Evolutionary conservation across 2,888 invertebrate genomes (phyloP).

Genomic region (Sylvicola cinctus): DNA sequence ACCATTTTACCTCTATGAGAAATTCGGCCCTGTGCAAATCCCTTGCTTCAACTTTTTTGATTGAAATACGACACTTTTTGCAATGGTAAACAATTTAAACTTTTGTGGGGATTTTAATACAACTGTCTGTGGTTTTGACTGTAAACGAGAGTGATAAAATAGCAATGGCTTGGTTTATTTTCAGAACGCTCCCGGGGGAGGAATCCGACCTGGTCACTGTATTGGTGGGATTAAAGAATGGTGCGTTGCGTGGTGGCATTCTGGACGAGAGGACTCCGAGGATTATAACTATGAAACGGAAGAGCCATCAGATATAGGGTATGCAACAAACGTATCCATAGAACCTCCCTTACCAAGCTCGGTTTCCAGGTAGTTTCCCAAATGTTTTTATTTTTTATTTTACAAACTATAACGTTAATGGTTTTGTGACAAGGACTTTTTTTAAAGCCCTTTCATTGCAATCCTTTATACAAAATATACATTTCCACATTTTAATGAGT

Average conservation of each 20-base stretch:
- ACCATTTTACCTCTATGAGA: too few relatives aligned
- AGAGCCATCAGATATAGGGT: conserved; percentile 54
- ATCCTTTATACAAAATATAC: not conserved
- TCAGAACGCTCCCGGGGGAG: conserved; percentile 22
- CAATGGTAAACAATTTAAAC: too few relatives aligned
- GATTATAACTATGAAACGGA: conserved; percentile 45
- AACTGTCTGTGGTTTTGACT: too few relatives aligned
- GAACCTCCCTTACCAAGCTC: conserved; percentile 76
- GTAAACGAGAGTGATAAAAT: too few relatives aligned
- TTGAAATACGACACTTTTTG: too few relatives aligned
- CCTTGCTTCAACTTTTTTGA: too few relatives aligned
- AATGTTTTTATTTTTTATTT: too few relatives aligned
- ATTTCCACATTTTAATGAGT: not conserved
- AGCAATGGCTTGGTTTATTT: not conserved
- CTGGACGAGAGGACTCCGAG: conserved; percentile 62
- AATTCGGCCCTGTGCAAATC: too few relatives aligned
- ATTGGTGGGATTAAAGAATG: conserved; percentile 39
- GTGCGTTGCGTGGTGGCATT: conserved; percentile 85
- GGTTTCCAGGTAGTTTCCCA: conserved; percentile 43
- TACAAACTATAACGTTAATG: too few relatives aligned
- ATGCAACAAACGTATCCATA: conserved; percentile 60
- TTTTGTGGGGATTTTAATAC: too few relatives aligned
- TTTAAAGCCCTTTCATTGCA: not conserved
- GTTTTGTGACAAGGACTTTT: too few relatives aligned
- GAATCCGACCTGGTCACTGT: conserved; percentile 17